Percentiles rank a stretch among this genome's conserved stretches.
These are phyloP conservation scores for Tympanuchus pallidicinctus DNA, from an alignment of 2,113 vertebrate species.

Conservation along the genomic window DNA sequence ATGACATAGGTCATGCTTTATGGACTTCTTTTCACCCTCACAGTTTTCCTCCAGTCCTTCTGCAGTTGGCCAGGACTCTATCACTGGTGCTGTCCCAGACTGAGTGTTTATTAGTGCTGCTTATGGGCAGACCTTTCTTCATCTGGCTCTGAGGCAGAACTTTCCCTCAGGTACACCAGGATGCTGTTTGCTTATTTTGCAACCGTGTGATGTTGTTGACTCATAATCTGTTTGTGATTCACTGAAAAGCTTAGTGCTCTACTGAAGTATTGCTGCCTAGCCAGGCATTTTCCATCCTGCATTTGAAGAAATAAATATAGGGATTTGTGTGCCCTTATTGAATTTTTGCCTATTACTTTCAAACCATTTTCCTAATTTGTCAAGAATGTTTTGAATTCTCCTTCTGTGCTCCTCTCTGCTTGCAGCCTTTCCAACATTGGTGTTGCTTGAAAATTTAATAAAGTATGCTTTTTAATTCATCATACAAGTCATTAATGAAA, in stretches of 20 bases:
- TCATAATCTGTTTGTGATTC: background rate
- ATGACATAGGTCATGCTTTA: background rate
- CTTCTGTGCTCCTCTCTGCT: background rate
- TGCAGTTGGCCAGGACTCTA: background rate
- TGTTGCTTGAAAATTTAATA: constrained; percentile 42
- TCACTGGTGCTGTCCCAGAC: background rate
- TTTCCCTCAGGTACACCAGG: background rate
- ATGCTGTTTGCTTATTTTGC: background rate
- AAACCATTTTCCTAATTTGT: constrained; percentile 4
- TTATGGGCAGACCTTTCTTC: background rate
- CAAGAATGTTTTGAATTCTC: constrained; percentile 14
- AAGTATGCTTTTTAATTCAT: constrained; percentile 6
- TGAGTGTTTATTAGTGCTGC: background rate
- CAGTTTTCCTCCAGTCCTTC: accelerated
- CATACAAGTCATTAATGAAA: constrained; percentile 42
- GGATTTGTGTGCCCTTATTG: background rate
- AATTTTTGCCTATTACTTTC: constrained; percentile 38
- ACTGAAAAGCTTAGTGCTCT: background rate
- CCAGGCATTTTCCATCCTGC: background rate
- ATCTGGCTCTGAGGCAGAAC: background rate
- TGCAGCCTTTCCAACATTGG: background rate
- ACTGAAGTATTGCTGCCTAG: background rate
- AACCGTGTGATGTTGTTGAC: background rate
- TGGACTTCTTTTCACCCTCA: background rate
- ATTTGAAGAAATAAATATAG: constrained; percentile 20